These are phyloP conservation scores for Lamprotornis superbus DNA, from an alignment of 2,113 vertebrate species.

Conservation along the genomic window DNA sequence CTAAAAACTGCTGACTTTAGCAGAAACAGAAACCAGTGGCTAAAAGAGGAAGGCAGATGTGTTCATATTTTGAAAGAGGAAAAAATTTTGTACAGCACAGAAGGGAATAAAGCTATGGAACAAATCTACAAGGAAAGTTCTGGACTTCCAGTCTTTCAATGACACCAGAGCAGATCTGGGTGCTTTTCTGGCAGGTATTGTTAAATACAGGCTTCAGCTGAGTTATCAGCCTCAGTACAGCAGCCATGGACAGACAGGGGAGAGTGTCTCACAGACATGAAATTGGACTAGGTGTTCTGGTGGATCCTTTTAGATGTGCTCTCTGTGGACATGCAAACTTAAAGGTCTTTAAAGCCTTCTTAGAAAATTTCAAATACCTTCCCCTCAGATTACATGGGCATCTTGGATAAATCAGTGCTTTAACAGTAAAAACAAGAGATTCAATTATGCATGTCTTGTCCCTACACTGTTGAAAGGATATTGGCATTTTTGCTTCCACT, in stretches of 20 bases:
- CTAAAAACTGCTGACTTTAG: background rate
- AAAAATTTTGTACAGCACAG: background rate
- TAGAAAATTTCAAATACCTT: background rate
- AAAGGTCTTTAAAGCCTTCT: background rate
- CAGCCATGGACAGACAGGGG: background rate
- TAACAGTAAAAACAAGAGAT: conserved; percentile 17
- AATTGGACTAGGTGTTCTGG: background rate
- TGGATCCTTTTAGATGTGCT: background rate
- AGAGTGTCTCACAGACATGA: background rate
- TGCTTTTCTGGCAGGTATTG: background rate
- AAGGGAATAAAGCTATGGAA: background rate
- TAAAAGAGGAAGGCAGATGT: background rate
- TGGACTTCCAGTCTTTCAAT: background rate
- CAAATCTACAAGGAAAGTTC: background rate
- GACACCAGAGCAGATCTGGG: background rate
- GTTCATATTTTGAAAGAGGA: background rate
- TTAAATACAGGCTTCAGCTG: background rate
- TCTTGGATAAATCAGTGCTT: background rate
- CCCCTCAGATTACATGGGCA: background rate
- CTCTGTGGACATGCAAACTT: background rate
- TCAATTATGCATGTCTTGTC: background rate
- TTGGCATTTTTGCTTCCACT: conserved; percentile 25
- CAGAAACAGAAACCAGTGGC: background rate
- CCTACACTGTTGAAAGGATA: background rate
- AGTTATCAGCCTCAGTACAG: background rate